Conservation (phyloP, 2,797 vertebrate genomes). For the Hirundo rustica region DNA sequence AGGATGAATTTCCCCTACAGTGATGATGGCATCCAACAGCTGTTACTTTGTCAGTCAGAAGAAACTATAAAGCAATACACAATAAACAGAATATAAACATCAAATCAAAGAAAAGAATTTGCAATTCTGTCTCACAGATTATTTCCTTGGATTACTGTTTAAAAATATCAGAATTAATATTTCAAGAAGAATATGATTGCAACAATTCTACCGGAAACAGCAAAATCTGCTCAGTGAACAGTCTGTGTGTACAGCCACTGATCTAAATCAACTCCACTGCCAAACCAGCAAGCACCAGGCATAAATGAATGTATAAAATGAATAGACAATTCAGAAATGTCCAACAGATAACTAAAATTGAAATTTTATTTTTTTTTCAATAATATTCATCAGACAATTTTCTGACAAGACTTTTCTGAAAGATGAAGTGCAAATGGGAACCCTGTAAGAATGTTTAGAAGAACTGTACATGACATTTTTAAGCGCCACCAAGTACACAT, state of each 20-base stretch:
- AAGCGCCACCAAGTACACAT: conserved; percentile 82
- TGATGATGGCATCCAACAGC: not conserved
- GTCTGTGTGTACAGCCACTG: conserved; percentile 6
- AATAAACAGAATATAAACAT: not conserved
- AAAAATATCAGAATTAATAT: not conserved
- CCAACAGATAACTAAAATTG: conserved; percentile 81
- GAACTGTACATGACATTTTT: conserved; percentile 81
- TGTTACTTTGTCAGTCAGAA: not conserved
- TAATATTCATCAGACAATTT: conserved; percentile 78
- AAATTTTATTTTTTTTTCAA: conserved; percentile 79
- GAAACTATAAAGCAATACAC: not conserved
- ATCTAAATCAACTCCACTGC: conserved; percentile 38
- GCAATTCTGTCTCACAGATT: not conserved
- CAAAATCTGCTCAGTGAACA: not conserved
- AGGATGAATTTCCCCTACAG: not conserved
- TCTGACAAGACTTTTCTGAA: conserved; percentile 81
- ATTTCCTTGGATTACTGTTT: not conserved
- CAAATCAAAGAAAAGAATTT: not conserved
- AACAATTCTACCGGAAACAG: not conserved
- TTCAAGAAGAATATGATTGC: not conserved
- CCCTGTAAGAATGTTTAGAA: conserved; percentile 81
- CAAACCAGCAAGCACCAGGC: conserved; percentile 27
- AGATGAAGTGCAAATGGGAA: conserved; percentile 80
- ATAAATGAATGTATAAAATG: conserved; percentile 59
- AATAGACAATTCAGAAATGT: conserved; percentile 80